These are phyloP conservation scores for Choristoneura rosaceana DNA, from an alignment of 2,888 invertebrate genomes.

Conservation along the genomic window DNA sequence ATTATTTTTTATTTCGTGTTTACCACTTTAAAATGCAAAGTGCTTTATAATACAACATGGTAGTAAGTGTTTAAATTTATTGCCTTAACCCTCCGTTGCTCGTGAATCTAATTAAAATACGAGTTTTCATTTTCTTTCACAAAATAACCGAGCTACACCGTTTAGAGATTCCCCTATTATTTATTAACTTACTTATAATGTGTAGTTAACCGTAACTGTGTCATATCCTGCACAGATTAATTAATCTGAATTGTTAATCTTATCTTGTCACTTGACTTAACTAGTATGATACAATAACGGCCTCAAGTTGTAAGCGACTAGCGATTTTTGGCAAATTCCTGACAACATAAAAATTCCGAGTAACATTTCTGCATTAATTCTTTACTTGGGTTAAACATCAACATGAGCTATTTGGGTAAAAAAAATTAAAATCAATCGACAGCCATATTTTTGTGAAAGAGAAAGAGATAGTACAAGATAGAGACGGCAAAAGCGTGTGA, in stretches of 20 bases:
- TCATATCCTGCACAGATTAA: conserved; percentile 38
- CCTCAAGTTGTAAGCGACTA: conserved; percentile 27
- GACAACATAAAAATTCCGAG: neutral
- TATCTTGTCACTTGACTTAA: conserved; percentile 38
- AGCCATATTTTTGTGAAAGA: neutral
- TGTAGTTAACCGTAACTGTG: conserved; percentile 36
- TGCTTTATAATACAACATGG: conserved; percentile 29
- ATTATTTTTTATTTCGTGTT: conserved; percentile 51
- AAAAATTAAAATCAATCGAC: too few relatives aligned
- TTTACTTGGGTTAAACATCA: too few relatives aligned
- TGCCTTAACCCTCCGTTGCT: conserved; percentile 21
- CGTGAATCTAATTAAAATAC: conserved; percentile 27
- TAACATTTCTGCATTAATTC: too few relatives aligned
- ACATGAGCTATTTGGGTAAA: too few relatives aligned
- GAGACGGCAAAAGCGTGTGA: neutral
- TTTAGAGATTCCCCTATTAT: conserved; percentile 13
- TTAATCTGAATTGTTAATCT: conserved; percentile 42
- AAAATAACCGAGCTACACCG: neutral
- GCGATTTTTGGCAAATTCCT: conserved; percentile 7
- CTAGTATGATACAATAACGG: conserved; percentile 35
- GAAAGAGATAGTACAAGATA: neutral
- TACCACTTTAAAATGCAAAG: conserved; percentile 44
- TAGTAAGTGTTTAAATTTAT: conserved; percentile 39
- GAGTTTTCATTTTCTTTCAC: conserved; percentile 6
- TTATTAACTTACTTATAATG: conserved; percentile 28